Evolutionary conservation across 2,888 invertebrate genomes (phyloP), one percentile per base, ranked within the genome.

Genomic region (Eupithecia dodoneata): DNA sequence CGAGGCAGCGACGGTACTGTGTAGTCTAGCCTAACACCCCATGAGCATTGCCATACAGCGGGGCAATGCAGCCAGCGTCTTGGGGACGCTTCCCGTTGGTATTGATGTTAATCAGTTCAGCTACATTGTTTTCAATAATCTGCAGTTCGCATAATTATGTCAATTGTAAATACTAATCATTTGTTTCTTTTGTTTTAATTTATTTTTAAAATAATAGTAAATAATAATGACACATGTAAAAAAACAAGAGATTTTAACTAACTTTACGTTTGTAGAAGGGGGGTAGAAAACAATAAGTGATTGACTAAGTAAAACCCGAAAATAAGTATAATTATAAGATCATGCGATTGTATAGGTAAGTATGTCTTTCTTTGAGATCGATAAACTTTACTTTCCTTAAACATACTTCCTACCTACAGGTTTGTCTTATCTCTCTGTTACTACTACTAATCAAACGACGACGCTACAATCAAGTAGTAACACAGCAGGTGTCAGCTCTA

Each of bases 401-500:
- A 13, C 2, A 3, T 49, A 49, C 12, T 49, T 4, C 0, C 15
- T 63, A 18, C 65, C 12, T 41, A 10, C 2, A 41, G 65, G 13
- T 65, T 65, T 13, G 12, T 13, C 4, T 13, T 65, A 30, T 66
- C 5, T 12, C 2, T 66, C 66, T 13, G 4, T 41, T 42, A 30
- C 30, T 30, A 30, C 30, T 15, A 42, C 15, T 42, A 66, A 66
- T 65, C 65, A 41, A 42, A 65, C 41, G 18, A 30, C 7, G 59
- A 3, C 3, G 52, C 15, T 42, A 30, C 18, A 70, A n/a, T 45
- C 47, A 70, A 45, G 70, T 45, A 69, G 67, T 13, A n/a, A 45
- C 44, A 45, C 69, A n/a, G n/a, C 69, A 69, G n/a, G 66, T 76
- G 66, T 70, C 73, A 75, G 41, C 67, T 45, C 73, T 44, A 71